Evolutionary conservation across 2,888 invertebrate genomes (phyloP).

Genomic region (Leucania comma): DNA sequence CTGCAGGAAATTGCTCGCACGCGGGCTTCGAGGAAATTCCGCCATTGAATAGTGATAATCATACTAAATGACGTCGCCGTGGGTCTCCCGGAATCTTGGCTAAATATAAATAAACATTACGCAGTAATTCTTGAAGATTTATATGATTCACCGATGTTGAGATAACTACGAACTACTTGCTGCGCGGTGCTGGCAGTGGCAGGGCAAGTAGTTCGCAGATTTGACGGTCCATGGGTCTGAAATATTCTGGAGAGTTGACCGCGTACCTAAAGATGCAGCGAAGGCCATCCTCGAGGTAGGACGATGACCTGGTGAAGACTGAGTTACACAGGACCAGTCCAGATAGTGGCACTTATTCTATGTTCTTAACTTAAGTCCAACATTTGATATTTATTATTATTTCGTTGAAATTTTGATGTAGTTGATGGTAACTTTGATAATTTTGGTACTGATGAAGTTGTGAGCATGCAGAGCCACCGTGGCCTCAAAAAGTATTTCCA

Average conservation of each 20-base stretch:
- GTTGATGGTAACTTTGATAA: not conserved
- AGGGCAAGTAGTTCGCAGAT: no score
- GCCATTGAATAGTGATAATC: slow-evolving; percentile 53
- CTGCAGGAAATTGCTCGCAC: slow-evolving; percentile 57
- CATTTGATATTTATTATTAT: no score
- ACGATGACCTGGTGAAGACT: no score
- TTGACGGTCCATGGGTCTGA: not conserved
- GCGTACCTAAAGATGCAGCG: not conserved
- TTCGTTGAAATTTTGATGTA: not conserved
- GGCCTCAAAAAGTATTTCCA: no score
- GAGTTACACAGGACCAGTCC: not conserved
- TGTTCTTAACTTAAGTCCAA: no score
- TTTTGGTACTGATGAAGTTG: not conserved
- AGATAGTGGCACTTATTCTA: no score
- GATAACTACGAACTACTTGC: not conserved
- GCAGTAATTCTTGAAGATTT: not conserved
- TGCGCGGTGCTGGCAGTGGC: no score
- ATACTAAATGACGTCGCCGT: slow-evolving; percentile 30
- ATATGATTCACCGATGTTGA: not conserved
- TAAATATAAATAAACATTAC: not conserved
- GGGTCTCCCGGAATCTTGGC: not conserved
- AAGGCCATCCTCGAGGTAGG: no score
- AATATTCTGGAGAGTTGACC: not conserved
- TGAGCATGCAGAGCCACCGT: not conserved
- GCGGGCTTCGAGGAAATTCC: slow-evolving; percentile 34